phyloP scores from a whole-genome alignment of 2,113 vertebrate species.

The Lepus americanus region DNA sequence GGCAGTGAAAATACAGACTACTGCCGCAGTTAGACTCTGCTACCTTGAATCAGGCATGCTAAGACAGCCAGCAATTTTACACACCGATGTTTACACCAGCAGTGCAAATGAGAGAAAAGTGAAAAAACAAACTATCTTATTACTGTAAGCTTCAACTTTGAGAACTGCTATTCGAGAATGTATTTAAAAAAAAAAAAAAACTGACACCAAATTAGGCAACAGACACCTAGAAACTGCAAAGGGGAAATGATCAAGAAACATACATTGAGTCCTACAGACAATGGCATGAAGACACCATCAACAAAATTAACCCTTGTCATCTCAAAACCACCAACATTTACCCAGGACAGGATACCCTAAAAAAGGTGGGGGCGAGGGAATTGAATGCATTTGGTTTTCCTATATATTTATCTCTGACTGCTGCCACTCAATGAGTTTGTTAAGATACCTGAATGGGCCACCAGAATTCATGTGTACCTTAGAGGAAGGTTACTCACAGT shows the following conservation, averaged over 20 bases:
- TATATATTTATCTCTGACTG: neutral
- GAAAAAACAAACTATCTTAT: neutral
- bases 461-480: neutral
- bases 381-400: neutral
- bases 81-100: neutral
- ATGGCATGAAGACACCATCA: neutral
- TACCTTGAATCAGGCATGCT: too few species aligned
- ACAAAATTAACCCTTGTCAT: constrained; percentile 41
- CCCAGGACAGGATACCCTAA: neutral
- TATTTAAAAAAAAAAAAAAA: neutral
- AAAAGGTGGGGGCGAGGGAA: neutral
- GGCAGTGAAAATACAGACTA: neutral
- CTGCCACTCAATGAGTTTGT: neutral
- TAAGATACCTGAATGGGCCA: neutral
- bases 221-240: neutral
- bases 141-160: neutral
- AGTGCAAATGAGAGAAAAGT: neutral
- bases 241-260: neutral
- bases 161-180: neutral
- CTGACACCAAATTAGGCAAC: neutral
- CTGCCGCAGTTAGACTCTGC: neutral
- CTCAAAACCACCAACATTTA: constrained; percentile 19
- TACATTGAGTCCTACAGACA: neutral
- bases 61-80: neutral
- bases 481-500: neutral